Base-by-base conservation (phyloP, 1,140 invertebrate genomes). In the Heliconius himera region DNA sequence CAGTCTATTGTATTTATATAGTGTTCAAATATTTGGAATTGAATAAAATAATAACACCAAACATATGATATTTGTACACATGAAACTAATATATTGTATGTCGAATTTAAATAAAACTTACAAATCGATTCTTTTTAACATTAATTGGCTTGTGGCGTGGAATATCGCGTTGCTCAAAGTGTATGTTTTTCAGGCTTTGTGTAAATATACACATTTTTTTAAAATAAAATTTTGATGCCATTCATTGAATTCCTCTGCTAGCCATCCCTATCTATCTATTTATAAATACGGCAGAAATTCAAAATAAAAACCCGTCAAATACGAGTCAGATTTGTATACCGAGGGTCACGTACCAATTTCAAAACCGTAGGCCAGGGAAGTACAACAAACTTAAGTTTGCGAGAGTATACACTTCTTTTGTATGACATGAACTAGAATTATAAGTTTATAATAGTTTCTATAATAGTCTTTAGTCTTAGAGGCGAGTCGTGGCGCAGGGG, bases 141-240 rank as follows among this genome's bases (percentile, higher is more conserved):
- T 3, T 38, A 72, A 72, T 72, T 72, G 70, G 70, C 36, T 72
- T 72, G 33, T 38, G 38, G 70, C 41, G 41, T 46, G 41, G 41
- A 46, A 38, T 72, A 20, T 26, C 60, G 60, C 60, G 26, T 11
- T 66, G 26, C 9, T 66, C 9, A 26, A 66, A 66, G 60, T 66
- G 26, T 66, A 18, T 66, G 22, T 29, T 26, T 66, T 66, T 66
- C 13, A 22, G 60, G 26, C 4, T 29, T 56, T 66, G 13, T 26
- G 56, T 26, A 54, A 18, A 20, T 60, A 8, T 56, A 56, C n/a
- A n/a, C 20, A n/a, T 54, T 54, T 18, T 54, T 54, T n/a, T 20
- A n/a, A 5, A 54, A 54, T 20, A 54, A 20, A 20, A 2, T 8
- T 54, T 54, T 16, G 20, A 54, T 54, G 18, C 49, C 49, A 51